Evolutionary conservation across 2,797 vertebrate species (phyloP).

Genomic region (Lateolabrax maculatus): DNA sequence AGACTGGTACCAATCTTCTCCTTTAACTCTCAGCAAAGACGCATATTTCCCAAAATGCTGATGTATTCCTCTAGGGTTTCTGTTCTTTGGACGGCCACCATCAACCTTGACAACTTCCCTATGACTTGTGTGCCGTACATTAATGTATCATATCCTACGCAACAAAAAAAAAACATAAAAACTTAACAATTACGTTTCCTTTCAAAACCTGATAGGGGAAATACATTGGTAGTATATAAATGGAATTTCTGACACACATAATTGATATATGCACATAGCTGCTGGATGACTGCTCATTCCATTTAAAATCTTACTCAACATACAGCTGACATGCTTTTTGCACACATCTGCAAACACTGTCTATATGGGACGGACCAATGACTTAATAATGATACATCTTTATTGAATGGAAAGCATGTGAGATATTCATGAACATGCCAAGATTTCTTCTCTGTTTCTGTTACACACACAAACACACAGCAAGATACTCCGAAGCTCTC

Average conservation of each 20-base stretch:
- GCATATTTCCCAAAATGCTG: neutral
- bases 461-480: neutral
- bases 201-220: neutral
- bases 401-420: slow-evolving; percentile 32
- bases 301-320: slow-evolving; percentile 5
- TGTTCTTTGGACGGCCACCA: neutral
- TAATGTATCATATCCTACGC: neutral
- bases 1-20: too few species aligned
- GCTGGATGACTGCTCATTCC: neutral
- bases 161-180: neutral
- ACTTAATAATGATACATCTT: slow-evolving; percentile 48
- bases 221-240: neutral
- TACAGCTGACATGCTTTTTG: neutral
- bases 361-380: slow-evolving; percentile 38
- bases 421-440: slow-evolving; percentile 47
- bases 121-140: neutral
- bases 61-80: neutral
- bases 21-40: too few species aligned
- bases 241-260: neutral
- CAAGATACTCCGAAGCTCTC: neutral
- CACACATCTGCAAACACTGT: slow-evolving; percentile 10
- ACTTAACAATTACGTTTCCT: neutral
- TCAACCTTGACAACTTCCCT: neutral
- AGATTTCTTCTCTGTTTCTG: slow-evolving; percentile 15
- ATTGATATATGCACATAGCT: neutral